Percentiles rank a stretch among this genome's conserved stretches.
These are phyloP conservation scores for Lasiurus borealis DNA, from an alignment of 2,113 vertebrate genomes.

Conservation along the genomic window DNA sequence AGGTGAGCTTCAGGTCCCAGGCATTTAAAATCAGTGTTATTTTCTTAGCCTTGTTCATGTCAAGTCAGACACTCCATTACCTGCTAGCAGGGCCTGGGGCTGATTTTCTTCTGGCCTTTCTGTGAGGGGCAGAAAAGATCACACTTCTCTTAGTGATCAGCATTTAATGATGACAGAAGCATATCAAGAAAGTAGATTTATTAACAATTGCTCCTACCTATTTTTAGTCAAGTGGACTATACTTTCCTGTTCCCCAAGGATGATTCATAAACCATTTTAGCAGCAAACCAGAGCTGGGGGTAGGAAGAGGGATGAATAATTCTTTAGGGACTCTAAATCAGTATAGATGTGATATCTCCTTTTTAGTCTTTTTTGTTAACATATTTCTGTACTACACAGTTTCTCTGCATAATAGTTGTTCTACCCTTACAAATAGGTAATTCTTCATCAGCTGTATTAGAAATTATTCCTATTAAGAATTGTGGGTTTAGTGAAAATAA, in stretches of 20 bases:
- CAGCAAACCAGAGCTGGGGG: slow-evolving; percentile 1
- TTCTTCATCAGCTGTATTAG: not conserved
- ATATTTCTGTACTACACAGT: slow-evolving; percentile 11
- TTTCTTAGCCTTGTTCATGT: not conserved
- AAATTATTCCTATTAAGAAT: not conserved
- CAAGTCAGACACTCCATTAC: not conserved
- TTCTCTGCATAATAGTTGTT: not conserved
- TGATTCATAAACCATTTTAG: slow-evolving; percentile 70
- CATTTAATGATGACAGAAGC: slow-evolving; percentile 62
- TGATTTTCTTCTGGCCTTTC: slow-evolving; percentile 25
- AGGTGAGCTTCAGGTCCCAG: not conserved
- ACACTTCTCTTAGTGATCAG: slow-evolving; percentile 14
- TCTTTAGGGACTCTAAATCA: slow-evolving; percentile 53
- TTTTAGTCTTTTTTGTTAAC: not conserved
- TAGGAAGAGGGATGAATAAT: not conserved
- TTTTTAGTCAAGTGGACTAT: slow-evolving; percentile 73
- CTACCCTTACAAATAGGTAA: slow-evolving; percentile 7
- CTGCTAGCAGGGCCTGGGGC: not conserved
- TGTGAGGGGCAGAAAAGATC: not conserved
- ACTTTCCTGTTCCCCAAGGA: slow-evolving; percentile 52
- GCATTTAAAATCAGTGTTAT: not conserved
- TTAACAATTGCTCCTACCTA: slow-evolving; percentile 66
- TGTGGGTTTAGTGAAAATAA: slow-evolving; percentile 49
- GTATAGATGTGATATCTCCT: not conserved
- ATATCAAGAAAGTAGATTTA: slow-evolving; percentile 74